Conservation (phyloP, 2,797 vertebrate genomes). For the Brachymystax lenok region DNA sequence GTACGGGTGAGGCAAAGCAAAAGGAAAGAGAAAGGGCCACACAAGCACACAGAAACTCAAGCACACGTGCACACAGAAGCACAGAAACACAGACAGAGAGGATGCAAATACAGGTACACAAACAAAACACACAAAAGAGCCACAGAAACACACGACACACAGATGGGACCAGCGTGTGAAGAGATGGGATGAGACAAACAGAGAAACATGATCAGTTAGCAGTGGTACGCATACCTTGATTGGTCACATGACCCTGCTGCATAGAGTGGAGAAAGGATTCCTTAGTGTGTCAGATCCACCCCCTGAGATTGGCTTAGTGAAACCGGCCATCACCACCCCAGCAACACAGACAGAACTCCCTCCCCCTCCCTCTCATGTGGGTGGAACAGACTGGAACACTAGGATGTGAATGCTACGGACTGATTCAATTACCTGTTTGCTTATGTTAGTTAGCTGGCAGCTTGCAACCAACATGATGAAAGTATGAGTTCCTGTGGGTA, state of each 20-base stretch:
- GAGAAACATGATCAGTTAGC: slow-evolving; percentile 41
- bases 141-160: too few species aligned
- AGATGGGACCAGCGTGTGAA: slow-evolving; percentile 23
- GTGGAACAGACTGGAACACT: slow-evolving; percentile 19
- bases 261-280: not conserved
- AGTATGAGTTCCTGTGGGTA: slow-evolving; percentile 4
- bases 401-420: slow-evolving; percentile 7
- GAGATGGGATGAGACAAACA: slow-evolving; percentile 30
- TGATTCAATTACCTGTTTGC: slow-evolving; percentile 25
- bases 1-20: slow-evolving; percentile 18
- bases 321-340: slow-evolving; percentile 3
- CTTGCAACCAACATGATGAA: slow-evolving; percentile 27
- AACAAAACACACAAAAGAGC: too few species aligned
- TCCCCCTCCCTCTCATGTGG: slow-evolving; percentile 9
- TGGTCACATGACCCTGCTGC: slow-evolving; percentile 20
- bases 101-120: too few species aligned
- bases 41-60: slow-evolving; percentile 20
- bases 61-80: not conserved
- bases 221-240: slow-evolving; percentile 20
- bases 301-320: slow-evolving; percentile 14
- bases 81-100: too few species aligned
- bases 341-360: slow-evolving; percentile 18
- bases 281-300: not conserved
- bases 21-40: not conserved
- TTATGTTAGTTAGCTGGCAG: slow-evolving; percentile 50